Evolutionary conservation across 2,888 invertebrate species (phyloP), one percentile per base, ranked within the genome.

Genomic region (Mechanitis mazaeus): DNA sequence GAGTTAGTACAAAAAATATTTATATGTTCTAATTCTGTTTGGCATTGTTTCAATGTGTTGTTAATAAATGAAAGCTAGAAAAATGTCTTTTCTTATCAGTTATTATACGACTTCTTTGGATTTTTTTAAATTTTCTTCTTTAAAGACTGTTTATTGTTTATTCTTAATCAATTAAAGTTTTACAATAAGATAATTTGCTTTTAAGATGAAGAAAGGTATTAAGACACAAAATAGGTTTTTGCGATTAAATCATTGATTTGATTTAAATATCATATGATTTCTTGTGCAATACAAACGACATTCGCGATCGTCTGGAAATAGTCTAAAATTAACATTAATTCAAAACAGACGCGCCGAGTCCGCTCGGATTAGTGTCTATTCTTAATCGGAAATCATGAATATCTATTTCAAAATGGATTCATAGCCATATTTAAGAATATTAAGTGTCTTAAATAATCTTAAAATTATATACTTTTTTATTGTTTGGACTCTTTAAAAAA

Each of bases 301-400:
- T 42, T 9, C 50, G 54, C 33, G 33, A 50, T 64, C 63, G 62
- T 65, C 65, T 63, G 62, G 63, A 65, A 63, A 31, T 53, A 31
- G 50, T 64, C 68, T 70, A 68, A 65, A 69, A 68, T 70, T 67
- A 65, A 58, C 64, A 54, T 56, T 69, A 71, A 71, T 69, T 69
- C 66, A 67, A 68, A 64, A 61, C 70, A 71, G 71, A 70, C 65
- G 60, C 68, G 58, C n/a, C 33, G n/a, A 31, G 50, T 50, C 50
- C 28, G n/a, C 31, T 20, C 9, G 55, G 59, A 59, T 65, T 53
- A 58, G 56, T 53, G 55, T 67, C 67, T 65, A 61, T 55, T 42
- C 60, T 61, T 45, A 56, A 58, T 60, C 63, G 65, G 65, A 65
- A 63, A 65, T 63, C 58, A 56, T 55, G 53, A 58, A 60, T 60